These are phyloP conservation scores for Fragum whitleyi DNA, from an alignment of 2,888 invertebrate genomes.

Conservation along the genomic window DNA sequence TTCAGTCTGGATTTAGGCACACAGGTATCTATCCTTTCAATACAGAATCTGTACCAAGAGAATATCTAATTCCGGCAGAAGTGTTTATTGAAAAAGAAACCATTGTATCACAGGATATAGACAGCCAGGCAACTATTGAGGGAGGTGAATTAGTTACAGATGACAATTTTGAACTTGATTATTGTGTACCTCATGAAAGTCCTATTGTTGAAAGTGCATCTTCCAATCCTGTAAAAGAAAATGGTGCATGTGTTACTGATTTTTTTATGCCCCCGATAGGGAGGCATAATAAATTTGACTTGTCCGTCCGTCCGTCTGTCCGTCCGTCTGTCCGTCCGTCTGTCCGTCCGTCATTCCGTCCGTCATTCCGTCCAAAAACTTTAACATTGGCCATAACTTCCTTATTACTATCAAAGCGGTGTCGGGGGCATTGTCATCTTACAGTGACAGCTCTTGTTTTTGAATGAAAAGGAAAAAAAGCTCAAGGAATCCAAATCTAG, in stretches of 20 bases:
- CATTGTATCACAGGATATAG: neutral
- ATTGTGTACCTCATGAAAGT: neutral
- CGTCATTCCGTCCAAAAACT: too few relatives aligned
- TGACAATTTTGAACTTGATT: neutral
- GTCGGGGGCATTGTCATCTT: too few relatives aligned
- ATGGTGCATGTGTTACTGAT: too few relatives aligned
- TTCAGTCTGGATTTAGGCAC: constrained; percentile 31
- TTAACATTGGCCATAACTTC: too few relatives aligned
- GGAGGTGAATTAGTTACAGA: neutral
- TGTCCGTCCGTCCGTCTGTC: too few relatives aligned
- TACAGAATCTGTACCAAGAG: neutral
- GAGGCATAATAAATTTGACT: too few relatives aligned
- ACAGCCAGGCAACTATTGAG: constrained; percentile 2
- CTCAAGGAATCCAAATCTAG: neutral
- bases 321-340: too few relatives aligned
- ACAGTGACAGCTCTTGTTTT: too few relatives aligned
- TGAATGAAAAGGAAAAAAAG: neutral
- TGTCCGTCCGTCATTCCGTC: too few relatives aligned
- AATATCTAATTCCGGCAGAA: neutral
- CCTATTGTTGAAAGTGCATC: neutral
- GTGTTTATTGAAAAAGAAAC: neutral
- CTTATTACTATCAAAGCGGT: too few relatives aligned
- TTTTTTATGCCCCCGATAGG: too few relatives aligned
- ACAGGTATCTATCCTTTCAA: constrained; percentile 40
- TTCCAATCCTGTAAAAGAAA: neutral